Conservation (phyloP, 2,888 invertebrate genomes). For the Athetis lepigone region DNA sequence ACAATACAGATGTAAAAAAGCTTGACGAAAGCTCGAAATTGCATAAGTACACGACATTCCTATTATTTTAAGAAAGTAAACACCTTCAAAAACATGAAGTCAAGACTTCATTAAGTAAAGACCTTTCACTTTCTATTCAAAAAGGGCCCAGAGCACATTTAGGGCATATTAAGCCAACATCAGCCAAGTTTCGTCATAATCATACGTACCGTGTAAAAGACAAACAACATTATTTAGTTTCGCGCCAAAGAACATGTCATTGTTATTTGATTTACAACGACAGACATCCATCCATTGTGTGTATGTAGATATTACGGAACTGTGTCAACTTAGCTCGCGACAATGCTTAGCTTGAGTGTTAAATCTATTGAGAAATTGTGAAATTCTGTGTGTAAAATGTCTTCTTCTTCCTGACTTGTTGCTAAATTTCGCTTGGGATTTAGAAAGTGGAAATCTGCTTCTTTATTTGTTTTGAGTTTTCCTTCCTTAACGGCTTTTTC, state of each 20-base stretch:
- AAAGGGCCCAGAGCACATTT: not conserved
- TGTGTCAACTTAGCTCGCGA: conserved; percentile 37
- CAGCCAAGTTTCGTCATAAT: conserved; percentile 23
- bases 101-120: not conserved
- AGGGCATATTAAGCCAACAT: not conserved
- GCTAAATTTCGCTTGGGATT: conserved; percentile 5
- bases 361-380: conserved; percentile 42
- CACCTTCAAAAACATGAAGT: not conserved
- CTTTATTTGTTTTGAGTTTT: not conserved
- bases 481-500: not conserved
- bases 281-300: conserved; percentile 52
- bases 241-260: conserved; percentile 59
- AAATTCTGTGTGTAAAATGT: conserved; percentile 27
- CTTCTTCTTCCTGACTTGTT: conserved; percentile 30
- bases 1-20: too few relatives aligned
- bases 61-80: not conserved
- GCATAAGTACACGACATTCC: too few relatives aligned
- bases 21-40: too few relatives aligned
- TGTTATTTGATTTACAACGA: conserved; percentile 74
- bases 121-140: not conserved
- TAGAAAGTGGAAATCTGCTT: conserved; percentile 19
- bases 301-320: conserved; percentile 44
- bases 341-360: conserved; percentile 24
- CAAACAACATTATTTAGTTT: conserved; percentile 66
- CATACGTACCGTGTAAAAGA: conserved; percentile 42